A percentile compares a stretch with the other conserved stretches of the same genome.
These are phyloP conservation scores for Puntigrus tetrazona DNA, from an alignment of 2,113 vertebrate species.

Conservation along the genomic window DNA sequence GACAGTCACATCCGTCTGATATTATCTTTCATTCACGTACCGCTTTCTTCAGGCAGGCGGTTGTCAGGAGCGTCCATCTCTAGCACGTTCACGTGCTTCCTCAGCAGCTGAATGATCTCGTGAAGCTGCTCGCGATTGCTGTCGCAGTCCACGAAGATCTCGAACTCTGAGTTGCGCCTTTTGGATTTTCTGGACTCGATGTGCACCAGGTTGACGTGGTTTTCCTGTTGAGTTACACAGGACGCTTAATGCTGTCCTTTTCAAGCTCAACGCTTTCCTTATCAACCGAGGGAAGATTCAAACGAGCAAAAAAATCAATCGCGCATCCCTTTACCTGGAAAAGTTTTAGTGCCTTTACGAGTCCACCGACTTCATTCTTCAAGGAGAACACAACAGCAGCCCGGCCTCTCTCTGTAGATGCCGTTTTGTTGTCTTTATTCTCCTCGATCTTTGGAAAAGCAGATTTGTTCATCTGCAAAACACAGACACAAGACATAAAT, in stretches of 20 bases:
- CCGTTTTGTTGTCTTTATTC: conserved; percentile 88
- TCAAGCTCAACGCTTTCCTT: not conserved
- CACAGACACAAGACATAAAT: not conserved
- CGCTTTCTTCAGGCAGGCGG: conserved; percentile 79
- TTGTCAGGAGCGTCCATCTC: conserved; percentile 83
- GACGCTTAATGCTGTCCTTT: not conserved
- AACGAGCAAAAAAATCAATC: not conserved
- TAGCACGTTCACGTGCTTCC: conserved; percentile 84
- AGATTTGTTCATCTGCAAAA: conserved; percentile 80
- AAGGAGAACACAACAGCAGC: conserved; percentile 91
- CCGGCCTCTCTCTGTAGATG: conserved; percentile 79
- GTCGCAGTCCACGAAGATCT: conserved; percentile 96
- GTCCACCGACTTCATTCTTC: conserved; percentile 96
- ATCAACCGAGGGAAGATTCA: not conserved
- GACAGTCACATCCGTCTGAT: not conserved
- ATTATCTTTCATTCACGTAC: not conserved
- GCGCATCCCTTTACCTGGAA: conserved; percentile 81
- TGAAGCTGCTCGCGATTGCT: conserved; percentile 90
- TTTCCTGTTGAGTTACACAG: conserved; percentile 78
- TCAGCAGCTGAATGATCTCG: conserved; percentile 89
- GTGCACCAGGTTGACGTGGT: conserved; percentile 92
- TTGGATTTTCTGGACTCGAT: conserved; percentile 96
- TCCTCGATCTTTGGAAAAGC: conserved; percentile 88
- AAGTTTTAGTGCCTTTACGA: conserved; percentile 92
- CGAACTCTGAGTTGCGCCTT: conserved; percentile 92